Conservation (phyloP, 1,140 invertebrate genomes). For the Cephus cinctus region DNA sequence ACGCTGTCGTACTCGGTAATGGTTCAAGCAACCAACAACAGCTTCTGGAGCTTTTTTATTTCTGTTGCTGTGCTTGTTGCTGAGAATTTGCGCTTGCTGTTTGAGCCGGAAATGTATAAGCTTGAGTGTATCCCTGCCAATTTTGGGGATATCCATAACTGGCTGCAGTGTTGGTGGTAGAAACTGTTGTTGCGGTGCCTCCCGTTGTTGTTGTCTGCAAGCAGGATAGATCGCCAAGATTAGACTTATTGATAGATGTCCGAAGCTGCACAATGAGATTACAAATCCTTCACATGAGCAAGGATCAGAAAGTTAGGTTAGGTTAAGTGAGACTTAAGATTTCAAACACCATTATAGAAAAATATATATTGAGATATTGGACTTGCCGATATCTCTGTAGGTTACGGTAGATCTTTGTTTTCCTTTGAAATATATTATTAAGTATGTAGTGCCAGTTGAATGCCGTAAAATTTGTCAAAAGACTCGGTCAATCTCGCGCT, state of each 20-base stretch:
- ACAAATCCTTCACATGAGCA: slow-evolving; percentile 1
- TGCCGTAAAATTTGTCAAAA: background rate
- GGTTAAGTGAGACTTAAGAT: background rate
- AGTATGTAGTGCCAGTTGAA: slow-evolving; percentile 5
- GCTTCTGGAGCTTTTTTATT: no score
- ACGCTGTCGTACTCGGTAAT: no score
- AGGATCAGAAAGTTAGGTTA: slow-evolving; percentile 31
- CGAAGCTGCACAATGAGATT: background rate
- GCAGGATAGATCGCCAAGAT: slow-evolving; percentile 7
- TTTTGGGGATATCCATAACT: slow-evolving; percentile 29
- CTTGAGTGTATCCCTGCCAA: slow-evolving; percentile 28
- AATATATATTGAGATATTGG: no score
- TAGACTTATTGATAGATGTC: background rate
- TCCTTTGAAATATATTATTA: slow-evolving; percentile 10
- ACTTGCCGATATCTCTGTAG: no score
- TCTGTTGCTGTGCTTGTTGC: slow-evolving; percentile 27
- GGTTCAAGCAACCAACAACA: no score
- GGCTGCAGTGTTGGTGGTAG: slow-evolving; percentile 20
- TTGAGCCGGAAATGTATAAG: slow-evolving; percentile 18
- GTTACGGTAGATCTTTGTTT: no score
- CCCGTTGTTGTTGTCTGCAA: slow-evolving; percentile 28
- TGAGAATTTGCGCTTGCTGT: slow-evolving; percentile 21
- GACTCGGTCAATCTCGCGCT: slow-evolving; percentile 5
- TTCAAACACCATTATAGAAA: background rate
- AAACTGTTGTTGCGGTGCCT: slow-evolving; percentile 20